Evolutionary conservation across 2,797 vertebrate genomes (phyloP), one percentile per base, ranked within the genome.

Genomic region (Novumbra hubbsi): DNA sequence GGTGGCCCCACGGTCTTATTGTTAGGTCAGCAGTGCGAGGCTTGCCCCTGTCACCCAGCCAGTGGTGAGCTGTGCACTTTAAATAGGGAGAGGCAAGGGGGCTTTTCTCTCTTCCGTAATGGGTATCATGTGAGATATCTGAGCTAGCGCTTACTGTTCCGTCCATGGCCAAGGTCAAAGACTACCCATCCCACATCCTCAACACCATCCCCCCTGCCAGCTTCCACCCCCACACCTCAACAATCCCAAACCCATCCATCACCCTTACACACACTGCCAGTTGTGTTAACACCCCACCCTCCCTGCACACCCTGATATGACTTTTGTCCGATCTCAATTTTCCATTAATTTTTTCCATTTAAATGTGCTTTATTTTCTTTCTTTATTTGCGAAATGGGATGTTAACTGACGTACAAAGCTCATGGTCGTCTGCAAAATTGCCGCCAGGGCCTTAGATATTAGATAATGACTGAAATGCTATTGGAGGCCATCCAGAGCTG

Each of bases 101-200:
- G 86, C 21, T 60, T 24, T 60, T 60, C n/a, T 24, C 55, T 90
- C 90, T 93, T 92, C 92, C 90, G 90, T 93, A 93, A 92, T 92
- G 90, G 90, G 91, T 93, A 93, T 93, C 92, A 89, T 91, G 88
- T 92, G 83, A 92, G 92, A 93, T 91, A 92, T 91, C 92, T 92
- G 91, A 93, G 92, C 92, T 93, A 89, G 88, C 84, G 88, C 86
- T 92, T 91, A 89, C 88, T 86, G 87, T 89, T 88, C 90, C 85
- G 90, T 80, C 90, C 85, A 90, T 78, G 82, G 88, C 87, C 93
- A 94, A 93, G 92, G 93, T 94, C 93, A 91, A 90, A 82, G 85
- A 87, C 77, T 84, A 85, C 83, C 76, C 84, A 84, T 85, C 73
- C 64, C 83, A 83, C 71, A 66, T 65, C 8, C 55, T 38, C 73